Percentiles rank a stretch among this genome's conserved stretches.
phyloP scores from a whole-genome alignment of 2,888 invertebrate species.

The Macaria notata region DNA sequence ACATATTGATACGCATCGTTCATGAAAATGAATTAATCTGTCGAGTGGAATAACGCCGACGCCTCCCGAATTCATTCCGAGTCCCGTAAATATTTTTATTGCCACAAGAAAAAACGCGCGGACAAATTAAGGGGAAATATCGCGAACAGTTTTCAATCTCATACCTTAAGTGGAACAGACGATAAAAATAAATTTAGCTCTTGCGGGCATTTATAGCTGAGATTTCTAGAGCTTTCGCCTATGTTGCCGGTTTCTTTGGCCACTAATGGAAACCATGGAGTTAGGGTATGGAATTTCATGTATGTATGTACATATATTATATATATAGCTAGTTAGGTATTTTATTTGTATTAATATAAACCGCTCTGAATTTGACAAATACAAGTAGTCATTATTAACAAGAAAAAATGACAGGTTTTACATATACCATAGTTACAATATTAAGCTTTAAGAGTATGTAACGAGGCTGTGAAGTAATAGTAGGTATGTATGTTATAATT shows the following conservation, averaged over 20 bases:
- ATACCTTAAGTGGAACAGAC: conserved; percentile 79
- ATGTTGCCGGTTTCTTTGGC: conserved; percentile 40
- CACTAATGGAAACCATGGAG: conserved; percentile 47
- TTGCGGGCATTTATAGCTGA: conserved; percentile 77
- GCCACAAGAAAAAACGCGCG: conserved; percentile 67
- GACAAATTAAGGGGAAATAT: conserved; percentile 72
- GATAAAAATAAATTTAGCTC: conserved; percentile 78
- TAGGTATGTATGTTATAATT: no score
- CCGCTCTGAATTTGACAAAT: no score
- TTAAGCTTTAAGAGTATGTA: no score
- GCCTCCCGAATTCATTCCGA: conserved; percentile 69
- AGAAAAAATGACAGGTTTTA: no score
- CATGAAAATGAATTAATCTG: conserved; percentile 74
- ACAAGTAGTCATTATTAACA: no score
- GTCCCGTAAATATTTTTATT: conserved; percentile 78
- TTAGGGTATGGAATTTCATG: conserved; percentile 7
- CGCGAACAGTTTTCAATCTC: conserved; percentile 76
- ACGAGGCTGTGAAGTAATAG: no score
- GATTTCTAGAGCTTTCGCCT: conserved; percentile 68
- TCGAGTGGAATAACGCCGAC: conserved; percentile 61
- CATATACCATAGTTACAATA: no score
- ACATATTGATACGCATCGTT: conserved; percentile 53
- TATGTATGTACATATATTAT: conserved; percentile 6
- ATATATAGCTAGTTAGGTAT: no score
- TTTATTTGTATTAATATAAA: no score